Conservation (phyloP, 2,888 invertebrate genomes). For the Zhuqinia jingwanae region DNA sequence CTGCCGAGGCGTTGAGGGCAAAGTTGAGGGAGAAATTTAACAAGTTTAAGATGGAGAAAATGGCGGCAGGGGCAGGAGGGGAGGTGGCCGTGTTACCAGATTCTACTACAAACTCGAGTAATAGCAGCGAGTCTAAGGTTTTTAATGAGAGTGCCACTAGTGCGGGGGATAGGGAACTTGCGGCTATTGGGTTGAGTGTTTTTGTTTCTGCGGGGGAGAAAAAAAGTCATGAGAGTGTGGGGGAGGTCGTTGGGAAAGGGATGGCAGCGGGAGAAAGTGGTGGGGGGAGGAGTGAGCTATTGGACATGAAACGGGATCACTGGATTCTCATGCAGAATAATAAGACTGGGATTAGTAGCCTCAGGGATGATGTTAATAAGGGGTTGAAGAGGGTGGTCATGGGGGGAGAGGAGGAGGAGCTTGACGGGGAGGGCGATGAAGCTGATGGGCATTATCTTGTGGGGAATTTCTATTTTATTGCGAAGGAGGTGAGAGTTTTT, state of each 20-base stretch:
- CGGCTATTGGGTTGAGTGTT: slow-evolving; percentile 43
- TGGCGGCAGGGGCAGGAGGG: not conserved
- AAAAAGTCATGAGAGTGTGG: not conserved
- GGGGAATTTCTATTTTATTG: slow-evolving; percentile 52
- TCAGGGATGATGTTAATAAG: slow-evolving; percentile 27
- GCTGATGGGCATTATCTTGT: slow-evolving; percentile 30
- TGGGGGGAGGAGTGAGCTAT: not conserved
- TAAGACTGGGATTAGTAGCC: slow-evolving; percentile 22
- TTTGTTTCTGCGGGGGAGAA: not conserved
- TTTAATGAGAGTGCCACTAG: no score
- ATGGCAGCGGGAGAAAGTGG: not conserved
- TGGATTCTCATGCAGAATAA: slow-evolving; percentile 43
- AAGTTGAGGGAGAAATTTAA: slow-evolving; percentile 49
- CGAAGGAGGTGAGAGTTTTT: slow-evolving; percentile 57
- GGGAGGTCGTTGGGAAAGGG: slow-evolving; percentile 30
- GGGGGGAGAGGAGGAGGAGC: not conserved
- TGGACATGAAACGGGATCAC: slow-evolving; percentile 48
- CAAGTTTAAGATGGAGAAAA: slow-evolving; percentile 36
- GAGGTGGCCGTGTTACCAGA: slow-evolving; percentile 18
- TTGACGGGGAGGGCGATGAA: not conserved
- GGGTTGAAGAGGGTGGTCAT: slow-evolving; percentile 23
- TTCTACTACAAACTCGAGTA: slow-evolving; percentile 18
- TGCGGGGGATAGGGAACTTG: not conserved
- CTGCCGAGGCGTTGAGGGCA: slow-evolving; percentile 29
- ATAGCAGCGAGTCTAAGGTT: no score